These are phyloP conservation scores for Sericinus montela DNA, from an alignment of 2,888 invertebrate species.

Conservation along the genomic window DNA sequence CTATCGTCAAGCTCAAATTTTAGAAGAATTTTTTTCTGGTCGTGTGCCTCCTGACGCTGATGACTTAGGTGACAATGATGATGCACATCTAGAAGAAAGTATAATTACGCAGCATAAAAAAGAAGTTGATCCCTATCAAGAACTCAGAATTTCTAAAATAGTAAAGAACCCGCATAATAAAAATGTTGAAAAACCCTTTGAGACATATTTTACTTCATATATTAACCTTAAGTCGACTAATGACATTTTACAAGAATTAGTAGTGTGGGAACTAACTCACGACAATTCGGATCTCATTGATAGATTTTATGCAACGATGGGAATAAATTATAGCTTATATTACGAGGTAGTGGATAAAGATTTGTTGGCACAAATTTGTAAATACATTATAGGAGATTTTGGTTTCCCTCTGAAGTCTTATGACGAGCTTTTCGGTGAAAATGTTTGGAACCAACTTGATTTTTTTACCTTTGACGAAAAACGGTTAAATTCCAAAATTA, in stretches of 20 bases:
- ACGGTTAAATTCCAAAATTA: conserved; percentile 52
- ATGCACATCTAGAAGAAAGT: conserved; percentile 62
- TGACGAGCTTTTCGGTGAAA: conserved; percentile 60
- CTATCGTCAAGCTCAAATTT: conserved; percentile 76
- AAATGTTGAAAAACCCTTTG: conserved; percentile 48
- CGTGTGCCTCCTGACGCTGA: conserved; percentile 59
- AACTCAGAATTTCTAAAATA: conserved; percentile 66
- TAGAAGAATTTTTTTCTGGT: conserved; percentile 81
- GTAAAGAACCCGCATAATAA: conserved; percentile 72
- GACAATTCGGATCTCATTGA: conserved; percentile 74
- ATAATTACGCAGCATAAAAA: conserved; percentile 55
- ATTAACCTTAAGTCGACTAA: conserved; percentile 67
- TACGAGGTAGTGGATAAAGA: conserved; percentile 76
- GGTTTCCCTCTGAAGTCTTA: conserved; percentile 47
- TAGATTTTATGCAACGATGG: conserved; percentile 78
- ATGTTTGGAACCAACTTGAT: conserved; percentile 51
- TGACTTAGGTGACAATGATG: conserved; percentile 52
- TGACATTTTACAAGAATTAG: conserved; percentile 58
- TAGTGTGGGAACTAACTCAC: conserved; percentile 59
- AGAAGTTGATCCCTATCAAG: conserved; percentile 52
- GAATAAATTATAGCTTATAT: conserved; percentile 79
- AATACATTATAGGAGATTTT: conserved; percentile 66
- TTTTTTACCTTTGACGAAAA: conserved; percentile 55
- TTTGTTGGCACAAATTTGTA: conserved; percentile 71
- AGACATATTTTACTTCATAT: conserved; percentile 79